Percentiles rank a stretch among this genome's conserved stretches.
phyloP scores from a whole-genome alignment of 1,140 invertebrate species.

The Phenacoccus solenopsis region DNA sequence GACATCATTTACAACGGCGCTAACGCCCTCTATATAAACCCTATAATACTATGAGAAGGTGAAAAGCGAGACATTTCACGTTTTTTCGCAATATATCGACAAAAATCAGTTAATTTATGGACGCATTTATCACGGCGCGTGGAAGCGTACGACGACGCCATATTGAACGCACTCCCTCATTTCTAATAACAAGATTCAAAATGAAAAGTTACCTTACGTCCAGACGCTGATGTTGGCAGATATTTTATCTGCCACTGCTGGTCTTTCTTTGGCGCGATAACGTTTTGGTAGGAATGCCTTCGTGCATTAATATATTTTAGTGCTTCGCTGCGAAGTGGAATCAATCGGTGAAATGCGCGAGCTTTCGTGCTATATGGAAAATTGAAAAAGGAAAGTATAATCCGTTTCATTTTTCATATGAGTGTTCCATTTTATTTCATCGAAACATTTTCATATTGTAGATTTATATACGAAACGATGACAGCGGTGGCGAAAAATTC shows the following conservation, averaged over 20 bases:
- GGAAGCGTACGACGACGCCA: constrained; percentile 7
- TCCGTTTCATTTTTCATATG: background rate
- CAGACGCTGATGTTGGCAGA: constrained; percentile 11
- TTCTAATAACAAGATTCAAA: constrained; percentile 15
- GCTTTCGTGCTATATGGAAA: background rate
- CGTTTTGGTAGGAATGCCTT: background rate
- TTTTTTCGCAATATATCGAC: constrained; percentile 13
- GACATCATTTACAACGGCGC: constrained; percentile 8
- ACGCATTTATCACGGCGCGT: background rate
- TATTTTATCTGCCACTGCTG: background rate
- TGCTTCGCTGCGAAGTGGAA: background rate
- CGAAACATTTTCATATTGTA: no score
- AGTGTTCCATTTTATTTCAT: background rate
- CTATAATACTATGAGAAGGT: background rate
- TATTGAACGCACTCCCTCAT: constrained; percentile 10
- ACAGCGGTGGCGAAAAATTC: background rate
- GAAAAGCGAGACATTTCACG: background rate
- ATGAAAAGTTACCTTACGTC: constrained; percentile 14
- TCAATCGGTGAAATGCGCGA: background rate
- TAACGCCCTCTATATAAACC: constrained; percentile 2
- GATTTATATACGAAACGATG: background rate
- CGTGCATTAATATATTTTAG: background rate
- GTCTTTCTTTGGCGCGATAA: background rate
- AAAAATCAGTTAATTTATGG: constrained; percentile 13
- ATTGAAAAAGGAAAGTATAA: background rate